Evolutionary conservation across 2,888 invertebrate genomes (phyloP).

Genomic region (Halocaridina rubra): DNA sequence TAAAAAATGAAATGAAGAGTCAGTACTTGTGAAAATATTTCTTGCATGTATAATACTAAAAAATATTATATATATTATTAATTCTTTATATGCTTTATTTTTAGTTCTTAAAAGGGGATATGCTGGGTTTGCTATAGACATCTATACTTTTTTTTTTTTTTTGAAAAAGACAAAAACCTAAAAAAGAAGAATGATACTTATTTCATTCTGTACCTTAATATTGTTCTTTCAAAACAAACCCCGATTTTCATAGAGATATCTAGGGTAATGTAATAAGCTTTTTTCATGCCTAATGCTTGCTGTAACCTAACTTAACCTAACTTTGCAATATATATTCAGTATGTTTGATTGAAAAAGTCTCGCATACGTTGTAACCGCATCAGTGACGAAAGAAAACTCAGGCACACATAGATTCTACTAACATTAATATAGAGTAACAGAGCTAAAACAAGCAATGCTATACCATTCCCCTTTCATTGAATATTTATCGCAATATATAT

Average conservation of each 20-base stretch:
- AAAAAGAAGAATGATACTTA: slow-evolving; percentile 13
- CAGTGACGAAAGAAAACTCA: slow-evolving; percentile 20
- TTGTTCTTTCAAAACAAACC: slow-evolving; percentile 39
- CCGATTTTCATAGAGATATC: slow-evolving; percentile 30
- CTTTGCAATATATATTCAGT: too few relatives aligned
- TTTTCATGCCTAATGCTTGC: slow-evolving; percentile 34
- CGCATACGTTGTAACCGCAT: too few relatives aligned
- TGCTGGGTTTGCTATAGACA: slow-evolving; percentile 30
- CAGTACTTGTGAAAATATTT: neutral
- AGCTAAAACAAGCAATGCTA: neutral
- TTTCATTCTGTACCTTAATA: slow-evolving; percentile 29
- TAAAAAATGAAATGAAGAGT: neutral
- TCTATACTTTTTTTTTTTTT: neutral
- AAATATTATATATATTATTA: neutral
- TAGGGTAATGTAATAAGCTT: slow-evolving; percentile 38
- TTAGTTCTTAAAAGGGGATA: slow-evolving; percentile 13
- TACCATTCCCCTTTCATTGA: too few relatives aligned
- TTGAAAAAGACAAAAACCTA: slow-evolving; percentile 26
- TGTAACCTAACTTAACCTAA: slow-evolving; percentile 4
- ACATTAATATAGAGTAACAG: neutral
- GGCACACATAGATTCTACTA: neutral
- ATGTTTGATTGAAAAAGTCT: too few relatives aligned
- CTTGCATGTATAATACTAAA: slow-evolving; percentile 12
- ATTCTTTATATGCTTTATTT: slow-evolving; percentile 29
- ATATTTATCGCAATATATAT: neutral